A percentile compares a stretch with the other conserved stretches of the same genome.
Conservation (phyloP, 37 sponge, comb jelly and placozoan species). For the Amphimedon queenslandica region DNA sequence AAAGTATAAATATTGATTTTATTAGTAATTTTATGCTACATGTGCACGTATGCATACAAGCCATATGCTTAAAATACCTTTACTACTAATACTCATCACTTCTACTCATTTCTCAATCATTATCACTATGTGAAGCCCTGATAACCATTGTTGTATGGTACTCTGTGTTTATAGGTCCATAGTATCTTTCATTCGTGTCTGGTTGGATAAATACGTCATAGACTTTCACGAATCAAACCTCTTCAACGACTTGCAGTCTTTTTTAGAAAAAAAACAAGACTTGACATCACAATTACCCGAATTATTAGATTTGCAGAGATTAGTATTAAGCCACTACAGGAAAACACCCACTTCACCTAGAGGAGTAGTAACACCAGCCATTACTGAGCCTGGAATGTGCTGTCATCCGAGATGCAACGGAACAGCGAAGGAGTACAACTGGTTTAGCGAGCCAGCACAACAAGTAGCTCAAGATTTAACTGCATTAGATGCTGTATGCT, state of each 20-base stretch:
- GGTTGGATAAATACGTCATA: constrained; percentile 63
- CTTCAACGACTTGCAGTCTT: constrained; percentile 4
- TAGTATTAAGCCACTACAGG: background rate
- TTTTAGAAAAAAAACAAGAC: background rate
- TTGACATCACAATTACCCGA: background rate
- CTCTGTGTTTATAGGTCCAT: constrained; percentile 19
- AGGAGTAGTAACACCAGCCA: background rate
- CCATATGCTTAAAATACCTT: no score
- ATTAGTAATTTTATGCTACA: no score
- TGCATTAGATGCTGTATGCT: constrained; percentile 54
- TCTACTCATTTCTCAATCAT: no score
- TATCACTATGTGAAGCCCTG: no score
- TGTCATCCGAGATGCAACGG: background rate
- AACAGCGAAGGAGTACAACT: constrained; percentile 6
- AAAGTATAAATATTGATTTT: background rate
- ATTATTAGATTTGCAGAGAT: background rate
- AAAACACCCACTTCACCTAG: background rate
- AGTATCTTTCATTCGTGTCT: constrained; percentile 47
- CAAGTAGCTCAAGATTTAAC: constrained; percentile 60
- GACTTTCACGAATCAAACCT: constrained; percentile 26
- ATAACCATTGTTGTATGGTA: no score
- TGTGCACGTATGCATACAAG: no score
- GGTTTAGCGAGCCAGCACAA: constrained; percentile 29
- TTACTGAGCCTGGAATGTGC: background rate
- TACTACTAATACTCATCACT: no score